phyloP scores from a whole-genome alignment of 1,140 invertebrate species.

The Pollicipes pollicipes region DNA sequence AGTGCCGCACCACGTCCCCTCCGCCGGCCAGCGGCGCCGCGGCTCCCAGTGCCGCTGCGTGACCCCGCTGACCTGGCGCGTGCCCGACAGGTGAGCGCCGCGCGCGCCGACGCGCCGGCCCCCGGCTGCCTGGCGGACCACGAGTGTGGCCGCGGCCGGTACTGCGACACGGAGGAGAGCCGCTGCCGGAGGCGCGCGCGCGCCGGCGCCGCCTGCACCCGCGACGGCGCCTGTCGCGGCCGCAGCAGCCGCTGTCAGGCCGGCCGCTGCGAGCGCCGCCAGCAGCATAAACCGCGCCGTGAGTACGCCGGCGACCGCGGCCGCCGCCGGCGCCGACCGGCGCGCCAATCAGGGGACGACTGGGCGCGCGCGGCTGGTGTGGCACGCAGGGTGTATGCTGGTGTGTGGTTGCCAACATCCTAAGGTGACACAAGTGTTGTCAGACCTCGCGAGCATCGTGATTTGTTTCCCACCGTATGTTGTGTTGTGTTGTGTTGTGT shows the following conservation, averaged over 20 bases:
- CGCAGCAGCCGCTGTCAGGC: neutral
- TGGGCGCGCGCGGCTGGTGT: too few relatives aligned
- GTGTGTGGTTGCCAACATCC: neutral
- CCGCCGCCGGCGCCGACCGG: too few relatives aligned
- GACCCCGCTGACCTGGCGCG: too few relatives aligned
- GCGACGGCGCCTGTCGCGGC: neutral
- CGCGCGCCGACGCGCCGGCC: too few relatives aligned
- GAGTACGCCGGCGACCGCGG: neutral
- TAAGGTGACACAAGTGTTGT: too few relatives aligned
- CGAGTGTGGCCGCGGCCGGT: neutral
- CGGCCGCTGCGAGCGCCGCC: neutral
- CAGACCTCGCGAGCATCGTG: too few relatives aligned
- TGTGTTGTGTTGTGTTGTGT: too few relatives aligned
- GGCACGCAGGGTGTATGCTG: neutral
- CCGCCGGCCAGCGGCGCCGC: too few relatives aligned
- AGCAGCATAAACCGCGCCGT: neutral
- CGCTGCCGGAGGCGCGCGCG: neutral
- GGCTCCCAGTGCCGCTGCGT: too few relatives aligned
- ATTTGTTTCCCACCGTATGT: neutral
- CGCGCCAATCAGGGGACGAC: too few relatives aligned
- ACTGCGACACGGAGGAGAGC: neutral
- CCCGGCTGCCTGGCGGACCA: neutral
- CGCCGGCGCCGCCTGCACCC: neutral
- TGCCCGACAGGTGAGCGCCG: too few relatives aligned
- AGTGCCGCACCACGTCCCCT: too few relatives aligned